phyloP scores from a whole-genome alignment of 1,140 invertebrate species.

The Orius insidiosus region DNA sequence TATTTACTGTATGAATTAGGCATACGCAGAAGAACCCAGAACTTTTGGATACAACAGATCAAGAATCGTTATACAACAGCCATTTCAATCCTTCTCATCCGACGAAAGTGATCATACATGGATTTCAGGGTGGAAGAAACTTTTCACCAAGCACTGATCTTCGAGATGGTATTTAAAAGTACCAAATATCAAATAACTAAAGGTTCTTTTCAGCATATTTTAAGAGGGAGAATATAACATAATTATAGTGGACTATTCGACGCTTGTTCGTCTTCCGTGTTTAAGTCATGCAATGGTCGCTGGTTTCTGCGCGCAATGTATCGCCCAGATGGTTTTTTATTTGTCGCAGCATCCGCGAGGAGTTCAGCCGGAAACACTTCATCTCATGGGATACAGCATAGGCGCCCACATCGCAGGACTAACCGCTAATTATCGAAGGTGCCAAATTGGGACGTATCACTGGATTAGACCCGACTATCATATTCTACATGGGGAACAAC shows the following conservation, averaged over 20 bases:
- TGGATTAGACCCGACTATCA: slow-evolving; percentile 63
- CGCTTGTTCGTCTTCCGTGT: slow-evolving; percentile 64
- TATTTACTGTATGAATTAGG: too few species aligned
- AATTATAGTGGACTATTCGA: slow-evolving; percentile 69
- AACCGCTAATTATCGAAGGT: slow-evolving; percentile 48
- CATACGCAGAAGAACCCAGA: slow-evolving; percentile 54
- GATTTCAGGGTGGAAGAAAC: slow-evolving; percentile 61
- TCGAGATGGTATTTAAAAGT: slow-evolving; percentile 33
- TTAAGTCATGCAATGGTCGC: slow-evolving; percentile 66
- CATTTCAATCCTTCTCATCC: slow-evolving; percentile 53
- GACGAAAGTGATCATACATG: slow-evolving; percentile 66
- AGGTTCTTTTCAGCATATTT: slow-evolving; percentile 60
- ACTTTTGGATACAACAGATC: slow-evolving; percentile 46
- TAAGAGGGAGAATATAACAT: slow-evolving; percentile 63
- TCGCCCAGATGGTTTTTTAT: slow-evolving; percentile 62
- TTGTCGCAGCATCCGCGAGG: slow-evolving; percentile 55
- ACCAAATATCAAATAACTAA: too few species aligned
- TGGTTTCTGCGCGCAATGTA: slow-evolving; percentile 59
- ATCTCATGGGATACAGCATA: slow-evolving; percentile 68
- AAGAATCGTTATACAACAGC: slow-evolving; percentile 46
- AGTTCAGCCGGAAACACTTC: slow-evolving; percentile 49
- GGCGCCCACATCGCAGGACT: slow-evolving; percentile 71
- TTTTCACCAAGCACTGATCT: slow-evolving; percentile 64
- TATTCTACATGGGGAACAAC: slow-evolving; percentile 58
- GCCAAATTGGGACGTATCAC: slow-evolving; percentile 62